Conservation (phyloP, 1,140 invertebrate genomes). For the Drosophila pectinifera region DNA sequence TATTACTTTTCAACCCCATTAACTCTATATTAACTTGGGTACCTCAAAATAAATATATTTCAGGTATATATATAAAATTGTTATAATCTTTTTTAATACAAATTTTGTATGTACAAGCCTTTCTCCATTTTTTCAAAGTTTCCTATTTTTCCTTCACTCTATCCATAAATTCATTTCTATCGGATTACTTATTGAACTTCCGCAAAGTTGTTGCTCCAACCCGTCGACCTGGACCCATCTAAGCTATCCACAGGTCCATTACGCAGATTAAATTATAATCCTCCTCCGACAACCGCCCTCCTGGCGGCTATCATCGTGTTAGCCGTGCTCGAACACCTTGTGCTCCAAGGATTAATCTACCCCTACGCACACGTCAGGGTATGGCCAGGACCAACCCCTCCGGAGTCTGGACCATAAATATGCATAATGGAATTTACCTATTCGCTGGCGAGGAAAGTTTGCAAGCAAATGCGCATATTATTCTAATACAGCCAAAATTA, state of each 20-base stretch:
- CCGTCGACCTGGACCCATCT: slow-evolving; percentile 1
- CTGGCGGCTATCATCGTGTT: slow-evolving; percentile 32
- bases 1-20: too few relatives aligned
- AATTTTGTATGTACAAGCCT: too few relatives aligned
- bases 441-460: slow-evolving; percentile 74
- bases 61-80: too few relatives aligned
- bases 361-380: slow-evolving; percentile 23
- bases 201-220: slow-evolving; percentile 7
- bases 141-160: not conserved
- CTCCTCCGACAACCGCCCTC: slow-evolving; percentile 5
- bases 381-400: slow-evolving; percentile 34
- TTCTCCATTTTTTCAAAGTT: too few relatives aligned
- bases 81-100: too few relatives aligned
- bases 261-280: slow-evolving; percentile 51
- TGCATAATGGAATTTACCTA: slow-evolving; percentile 76
- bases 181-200: slow-evolving; percentile 18
- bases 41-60: too few relatives aligned
- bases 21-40: too few relatives aligned
- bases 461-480: slow-evolving; percentile 80
- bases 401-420: slow-evolving; percentile 64
- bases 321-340: slow-evolving; percentile 49
- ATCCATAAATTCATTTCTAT: slow-evolving; percentile 14
- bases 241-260: slow-evolving; percentile 30
- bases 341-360: slow-evolving; percentile 38
- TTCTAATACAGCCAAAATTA: slow-evolving; percentile 78